A percentile compares a stretch with the other conserved stretches of the same genome.
Evolutionary conservation across 2,888 invertebrate genomes (phyloP).

Genomic region (Bembecia ichneumoniformis): DNA sequence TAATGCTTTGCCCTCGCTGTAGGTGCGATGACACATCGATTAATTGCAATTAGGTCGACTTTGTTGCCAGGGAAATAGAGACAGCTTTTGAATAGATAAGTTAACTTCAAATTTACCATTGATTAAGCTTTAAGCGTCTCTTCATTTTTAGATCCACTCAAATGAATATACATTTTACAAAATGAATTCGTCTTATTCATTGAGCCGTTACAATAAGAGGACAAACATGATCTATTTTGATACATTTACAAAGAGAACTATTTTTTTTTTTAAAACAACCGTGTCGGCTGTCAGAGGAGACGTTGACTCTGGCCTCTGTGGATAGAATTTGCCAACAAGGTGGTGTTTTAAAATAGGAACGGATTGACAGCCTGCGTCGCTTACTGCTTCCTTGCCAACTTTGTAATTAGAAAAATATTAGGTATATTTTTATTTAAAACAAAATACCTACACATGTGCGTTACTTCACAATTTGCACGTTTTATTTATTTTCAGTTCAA

Average conservation of each 20-base stretch:
- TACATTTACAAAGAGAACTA: conserved; percentile 29
- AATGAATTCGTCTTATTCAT: conserved; percentile 13
- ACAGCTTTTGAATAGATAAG: not conserved
- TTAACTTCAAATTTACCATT: too few relatives aligned
- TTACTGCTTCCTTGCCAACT: conserved; percentile 62
- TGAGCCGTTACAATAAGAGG: conserved; percentile 37
- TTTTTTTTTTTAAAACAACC: conserved; percentile 35
- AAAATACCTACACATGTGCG: conserved; percentile 25
- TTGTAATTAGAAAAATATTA: conserved; percentile 61
- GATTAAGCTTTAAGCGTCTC: too few relatives aligned
- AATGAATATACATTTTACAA: too few relatives aligned
- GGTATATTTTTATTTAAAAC: conserved; percentile 26
- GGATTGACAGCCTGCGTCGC: conserved; percentile 54
- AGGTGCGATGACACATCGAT: conserved; percentile 37
- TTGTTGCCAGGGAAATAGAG: conserved; percentile 17
- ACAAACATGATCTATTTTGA: conserved; percentile 39
- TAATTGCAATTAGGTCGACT: conserved; percentile 22
- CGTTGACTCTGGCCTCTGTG: conserved; percentile 58
- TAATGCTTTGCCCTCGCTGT: conserved; percentile 38
- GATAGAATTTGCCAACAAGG: conserved; percentile 53
- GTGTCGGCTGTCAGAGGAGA: conserved; percentile 58
- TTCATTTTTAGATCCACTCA: too few relatives aligned
- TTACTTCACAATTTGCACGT: conserved; percentile 31
- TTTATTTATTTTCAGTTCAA: conserved; percentile 40
- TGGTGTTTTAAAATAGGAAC: conserved; percentile 51